phyloP scores from a whole-genome alignment of 2,113 vertebrate species.

The Nothocercus julius region DNA sequence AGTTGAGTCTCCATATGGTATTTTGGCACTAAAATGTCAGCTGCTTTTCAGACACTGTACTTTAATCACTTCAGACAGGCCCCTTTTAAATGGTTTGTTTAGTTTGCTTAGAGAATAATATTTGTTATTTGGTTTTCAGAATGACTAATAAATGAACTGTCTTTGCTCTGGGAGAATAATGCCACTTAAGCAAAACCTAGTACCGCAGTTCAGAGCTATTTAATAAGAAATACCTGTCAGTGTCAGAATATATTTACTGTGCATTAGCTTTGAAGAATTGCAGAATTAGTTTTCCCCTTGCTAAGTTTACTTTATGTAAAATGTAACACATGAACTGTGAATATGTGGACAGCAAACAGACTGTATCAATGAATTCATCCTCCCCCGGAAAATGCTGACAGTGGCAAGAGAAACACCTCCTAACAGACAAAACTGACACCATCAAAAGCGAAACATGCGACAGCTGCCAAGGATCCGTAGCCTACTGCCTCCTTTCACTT shows the following conservation, averaged over 20 bases:
- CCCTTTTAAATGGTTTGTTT: conserved; percentile 77
- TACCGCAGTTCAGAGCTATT: conserved; percentile 74
- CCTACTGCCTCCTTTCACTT: conserved; percentile 26
- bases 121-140: conserved; percentile 80
- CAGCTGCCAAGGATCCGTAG: conserved; percentile 69
- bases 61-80: conserved; percentile 72
- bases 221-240: conserved; percentile 86
- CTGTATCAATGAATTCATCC: conserved; percentile 70
- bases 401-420: conserved; percentile 49
- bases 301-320: conserved; percentile 84
- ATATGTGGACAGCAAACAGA: conserved; percentile 77
- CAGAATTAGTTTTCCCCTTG: conserved; percentile 77
- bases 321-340: conserved; percentile 80
- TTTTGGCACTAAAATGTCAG: conserved; percentile 64
- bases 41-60: conserved; percentile 58
- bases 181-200: conserved; percentile 83
- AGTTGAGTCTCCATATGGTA: conserved; percentile 71
- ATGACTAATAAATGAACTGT: conserved; percentile 83
- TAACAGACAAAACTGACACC: conserved; percentile 59
- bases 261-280: conserved; percentile 80
- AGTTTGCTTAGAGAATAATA: conserved; percentile 75
- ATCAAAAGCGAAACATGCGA: conserved; percentile 46
- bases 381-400: conserved; percentile 60
- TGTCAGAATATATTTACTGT: conserved; percentile 82
- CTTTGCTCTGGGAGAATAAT: conserved; percentile 79